Conservation (phyloP, 1,140 invertebrate genomes). For the Anoplolepis gracilipes region DNA sequence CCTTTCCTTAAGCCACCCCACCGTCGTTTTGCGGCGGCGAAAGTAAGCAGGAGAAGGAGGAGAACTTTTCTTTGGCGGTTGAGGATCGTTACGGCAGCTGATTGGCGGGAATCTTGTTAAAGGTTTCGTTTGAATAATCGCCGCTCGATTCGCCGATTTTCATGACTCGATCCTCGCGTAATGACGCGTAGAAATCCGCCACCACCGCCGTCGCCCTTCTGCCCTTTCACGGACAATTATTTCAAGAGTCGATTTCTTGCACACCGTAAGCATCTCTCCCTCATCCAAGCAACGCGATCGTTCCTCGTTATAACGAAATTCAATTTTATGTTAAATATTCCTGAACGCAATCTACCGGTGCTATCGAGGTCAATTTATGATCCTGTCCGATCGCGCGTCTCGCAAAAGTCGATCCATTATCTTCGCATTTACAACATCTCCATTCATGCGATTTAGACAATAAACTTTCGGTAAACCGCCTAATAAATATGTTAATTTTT, state of each 20-base stretch:
- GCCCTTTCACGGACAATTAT: slow-evolving; percentile 74
- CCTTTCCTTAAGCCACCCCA: slow-evolving; percentile 53
- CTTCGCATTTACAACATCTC: slow-evolving; percentile 54
- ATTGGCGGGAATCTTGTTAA: slow-evolving; percentile 85
- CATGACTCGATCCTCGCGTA: slow-evolving; percentile 84
- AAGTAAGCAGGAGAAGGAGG: slow-evolving; percentile 35
- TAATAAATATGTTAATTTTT: slow-evolving; percentile 30
- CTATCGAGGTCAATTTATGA: slow-evolving; percentile 79
- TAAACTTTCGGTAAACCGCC: slow-evolving; percentile 6
- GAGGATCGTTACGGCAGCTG: slow-evolving; percentile 81
- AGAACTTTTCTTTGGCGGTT: slow-evolving; percentile 67
- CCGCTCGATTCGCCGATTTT: slow-evolving; percentile 81
- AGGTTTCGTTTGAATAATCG: slow-evolving; percentile 85
- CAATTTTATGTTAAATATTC: slow-evolving; percentile 84
- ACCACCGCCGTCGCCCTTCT: slow-evolving; percentile 42
- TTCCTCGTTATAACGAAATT: slow-evolving; percentile 83
- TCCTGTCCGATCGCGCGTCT: slow-evolving; percentile 71
- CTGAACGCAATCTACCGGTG: slow-evolving; percentile 76
- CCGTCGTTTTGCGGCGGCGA: slow-evolving; percentile 42
- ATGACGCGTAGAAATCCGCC: slow-evolving; percentile 83
- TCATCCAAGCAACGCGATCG: slow-evolving; percentile 71
- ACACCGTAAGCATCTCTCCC: slow-evolving; percentile 30
- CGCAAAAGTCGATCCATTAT: slow-evolving; percentile 77
- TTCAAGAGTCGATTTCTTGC: slow-evolving; percentile 66
- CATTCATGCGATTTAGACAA: slow-evolving; percentile 27